Conservation (phyloP, 2,113 vertebrate species). For the Oreochromis spilurus region DNA sequence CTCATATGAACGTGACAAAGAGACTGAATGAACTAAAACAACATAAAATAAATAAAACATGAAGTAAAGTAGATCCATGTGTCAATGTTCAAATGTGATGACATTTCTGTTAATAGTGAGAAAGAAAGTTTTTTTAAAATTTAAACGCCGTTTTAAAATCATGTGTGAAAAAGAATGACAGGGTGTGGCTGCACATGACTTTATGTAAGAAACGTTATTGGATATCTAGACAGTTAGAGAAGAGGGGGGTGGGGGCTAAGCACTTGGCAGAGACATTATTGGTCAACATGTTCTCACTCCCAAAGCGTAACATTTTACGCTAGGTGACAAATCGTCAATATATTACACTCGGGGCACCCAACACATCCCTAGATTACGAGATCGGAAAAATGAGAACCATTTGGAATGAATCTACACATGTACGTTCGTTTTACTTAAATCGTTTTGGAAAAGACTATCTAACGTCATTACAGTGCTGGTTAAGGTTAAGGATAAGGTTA, state of each 20-base stretch:
- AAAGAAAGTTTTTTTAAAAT: no score
- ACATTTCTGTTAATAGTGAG: no score
- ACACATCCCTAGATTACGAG: not conserved
- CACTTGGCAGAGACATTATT: not conserved
- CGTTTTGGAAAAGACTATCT: no score
- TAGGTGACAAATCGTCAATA: not conserved
- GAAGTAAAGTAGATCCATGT: no score
- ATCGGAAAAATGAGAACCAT: not conserved
- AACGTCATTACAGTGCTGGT: no score
- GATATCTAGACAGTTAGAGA: not conserved
- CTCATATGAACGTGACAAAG: no score
- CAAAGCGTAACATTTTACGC: not conserved
- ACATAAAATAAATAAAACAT: no score
- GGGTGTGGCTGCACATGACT: not conserved
- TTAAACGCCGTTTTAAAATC: not conserved
- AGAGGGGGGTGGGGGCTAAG: fast-evolving
- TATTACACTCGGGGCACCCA: not conserved
- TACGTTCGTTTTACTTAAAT: no score
- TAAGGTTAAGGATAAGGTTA: no score
- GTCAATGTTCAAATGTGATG: no score
- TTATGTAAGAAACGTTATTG: not conserved
- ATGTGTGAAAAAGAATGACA: not conserved
- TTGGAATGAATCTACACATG: not conserved
- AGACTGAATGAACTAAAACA: no score
- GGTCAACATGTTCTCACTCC: not conserved